phyloP scores from a whole-genome alignment of 2,797 vertebrate species.

The Lophius americanus region DNA sequence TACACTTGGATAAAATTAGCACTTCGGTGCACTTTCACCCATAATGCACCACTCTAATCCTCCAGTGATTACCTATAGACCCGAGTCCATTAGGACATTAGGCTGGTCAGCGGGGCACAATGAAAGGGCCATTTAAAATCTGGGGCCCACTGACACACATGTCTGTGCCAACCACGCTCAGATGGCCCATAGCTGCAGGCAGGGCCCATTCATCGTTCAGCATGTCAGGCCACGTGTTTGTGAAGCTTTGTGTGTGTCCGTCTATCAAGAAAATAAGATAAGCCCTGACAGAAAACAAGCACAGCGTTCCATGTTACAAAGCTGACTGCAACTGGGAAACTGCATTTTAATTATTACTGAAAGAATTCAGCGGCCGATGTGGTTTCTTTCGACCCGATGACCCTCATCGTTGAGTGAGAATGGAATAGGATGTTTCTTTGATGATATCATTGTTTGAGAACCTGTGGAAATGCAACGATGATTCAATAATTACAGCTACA shows the following conservation, averaged over 20 bases:
- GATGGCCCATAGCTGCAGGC: slow-evolving; percentile 73
- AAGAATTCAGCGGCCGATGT: no score
- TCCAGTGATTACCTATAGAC: slow-evolving; percentile 34
- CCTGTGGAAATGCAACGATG: neutral
- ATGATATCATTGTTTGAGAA: neutral
- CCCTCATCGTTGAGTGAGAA: no score
- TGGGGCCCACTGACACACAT: slow-evolving; percentile 61
- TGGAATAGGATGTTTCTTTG: neutral
- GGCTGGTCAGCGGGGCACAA: slow-evolving; percentile 52
- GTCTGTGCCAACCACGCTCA: slow-evolving; percentile 30
- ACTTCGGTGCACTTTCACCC: no score
- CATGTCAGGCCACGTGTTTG: slow-evolving; percentile 19
- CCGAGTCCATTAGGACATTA: slow-evolving; percentile 38
- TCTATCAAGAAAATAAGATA: slow-evolving; percentile 22
- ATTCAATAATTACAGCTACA: neutral
- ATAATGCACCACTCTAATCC: neutral
- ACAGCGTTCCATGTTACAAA: neutral
- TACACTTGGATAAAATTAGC: neutral
- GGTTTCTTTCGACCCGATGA: no score
- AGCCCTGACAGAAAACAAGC: slow-evolving; percentile 9
- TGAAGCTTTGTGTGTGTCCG: no score
- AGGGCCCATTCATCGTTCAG: slow-evolving; percentile 37
- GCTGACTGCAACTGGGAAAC: neutral
- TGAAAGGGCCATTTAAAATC: slow-evolving; percentile 61
- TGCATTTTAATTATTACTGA: no score